These are phyloP conservation scores for Amazona guildingii DNA, from an alignment of 2,113 vertebrate species.

Conservation along the genomic window DNA sequence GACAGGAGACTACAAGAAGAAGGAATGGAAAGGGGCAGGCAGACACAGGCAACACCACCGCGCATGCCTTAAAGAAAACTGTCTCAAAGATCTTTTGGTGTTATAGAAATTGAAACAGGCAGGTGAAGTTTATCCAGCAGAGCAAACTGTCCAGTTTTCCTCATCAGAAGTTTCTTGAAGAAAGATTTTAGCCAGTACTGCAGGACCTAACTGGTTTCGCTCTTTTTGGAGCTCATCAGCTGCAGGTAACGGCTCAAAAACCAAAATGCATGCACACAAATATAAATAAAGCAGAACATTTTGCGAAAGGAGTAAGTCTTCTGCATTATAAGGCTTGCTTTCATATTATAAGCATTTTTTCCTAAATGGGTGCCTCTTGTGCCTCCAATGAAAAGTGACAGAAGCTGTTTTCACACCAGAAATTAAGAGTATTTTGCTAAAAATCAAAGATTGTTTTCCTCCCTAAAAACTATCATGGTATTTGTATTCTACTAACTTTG, in stretches of 20 bases:
- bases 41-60: background rate
- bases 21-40: background rate
- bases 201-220: constrained; percentile 80
- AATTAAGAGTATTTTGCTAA: background rate
- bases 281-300: background rate
- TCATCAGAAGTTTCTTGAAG: background rate
- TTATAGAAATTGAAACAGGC: background rate
- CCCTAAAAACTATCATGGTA: background rate
- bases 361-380: background rate
- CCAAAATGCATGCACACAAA: background rate
- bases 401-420: background rate
- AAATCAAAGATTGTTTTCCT: background rate
- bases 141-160: background rate
- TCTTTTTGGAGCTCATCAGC: constrained; percentile 84
- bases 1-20: background rate
- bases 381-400: background rate
- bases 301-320: background rate
- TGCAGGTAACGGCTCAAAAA: constrained; percentile 77
- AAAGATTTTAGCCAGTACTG: constrained; percentile 72
- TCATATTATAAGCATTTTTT: background rate
- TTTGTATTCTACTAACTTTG: background rate
- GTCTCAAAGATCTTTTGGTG: background rate
- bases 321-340: background rate
- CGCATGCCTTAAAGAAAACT: accelerated
- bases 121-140: background rate